Percentiles rank a stretch among this genome's conserved stretches.
phyloP scores from a whole-genome alignment of 2,797 vertebrate species.

The Semotilus atromaculatus region DNA sequence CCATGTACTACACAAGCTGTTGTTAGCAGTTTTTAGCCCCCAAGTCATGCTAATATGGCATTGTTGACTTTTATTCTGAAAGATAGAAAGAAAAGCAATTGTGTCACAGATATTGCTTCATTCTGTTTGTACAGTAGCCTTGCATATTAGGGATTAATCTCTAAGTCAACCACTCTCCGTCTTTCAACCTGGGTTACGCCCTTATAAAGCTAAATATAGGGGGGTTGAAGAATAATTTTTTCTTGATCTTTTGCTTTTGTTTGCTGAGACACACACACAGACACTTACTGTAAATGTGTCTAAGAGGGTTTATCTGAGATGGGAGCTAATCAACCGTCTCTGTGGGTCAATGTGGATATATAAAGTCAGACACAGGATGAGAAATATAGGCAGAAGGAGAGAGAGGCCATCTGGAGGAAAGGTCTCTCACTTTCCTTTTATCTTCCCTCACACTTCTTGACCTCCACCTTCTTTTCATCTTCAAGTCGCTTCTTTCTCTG shows the following conservation, averaged over 20 bases:
- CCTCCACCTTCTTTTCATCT: constrained; percentile 18
- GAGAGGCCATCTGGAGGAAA: constrained; percentile 31
- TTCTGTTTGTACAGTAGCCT: constrained; percentile 12
- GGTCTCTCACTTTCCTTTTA: constrained; percentile 46
- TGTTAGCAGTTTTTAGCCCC: not conserved
- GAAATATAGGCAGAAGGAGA: constrained; percentile 13
- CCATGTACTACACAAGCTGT: not conserved
- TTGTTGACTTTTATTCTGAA: not conserved
- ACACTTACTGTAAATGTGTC: constrained; percentile 30
- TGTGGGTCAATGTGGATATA: constrained; percentile 45
- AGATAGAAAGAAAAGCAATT: not conserved
- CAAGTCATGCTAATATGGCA: not conserved
- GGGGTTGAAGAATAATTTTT: not conserved
- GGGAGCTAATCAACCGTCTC: constrained; percentile 48
- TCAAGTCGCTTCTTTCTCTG: constrained; percentile 29
- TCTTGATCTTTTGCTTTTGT: constrained; percentile 51
- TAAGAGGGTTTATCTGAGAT: constrained; percentile 56
- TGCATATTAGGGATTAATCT: not conserved
- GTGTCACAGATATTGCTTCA: constrained; percentile 4
- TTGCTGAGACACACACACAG: constrained; percentile 35
- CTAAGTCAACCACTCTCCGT: not conserved
- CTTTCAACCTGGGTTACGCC: constrained; percentile 4
- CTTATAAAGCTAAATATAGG: constrained; percentile 19
- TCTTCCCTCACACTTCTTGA: constrained; percentile 21
- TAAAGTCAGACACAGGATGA: constrained; percentile 4